Base-by-base conservation (phyloP, 2,113 vertebrate genomes). In the Charina bottae region DNA sequence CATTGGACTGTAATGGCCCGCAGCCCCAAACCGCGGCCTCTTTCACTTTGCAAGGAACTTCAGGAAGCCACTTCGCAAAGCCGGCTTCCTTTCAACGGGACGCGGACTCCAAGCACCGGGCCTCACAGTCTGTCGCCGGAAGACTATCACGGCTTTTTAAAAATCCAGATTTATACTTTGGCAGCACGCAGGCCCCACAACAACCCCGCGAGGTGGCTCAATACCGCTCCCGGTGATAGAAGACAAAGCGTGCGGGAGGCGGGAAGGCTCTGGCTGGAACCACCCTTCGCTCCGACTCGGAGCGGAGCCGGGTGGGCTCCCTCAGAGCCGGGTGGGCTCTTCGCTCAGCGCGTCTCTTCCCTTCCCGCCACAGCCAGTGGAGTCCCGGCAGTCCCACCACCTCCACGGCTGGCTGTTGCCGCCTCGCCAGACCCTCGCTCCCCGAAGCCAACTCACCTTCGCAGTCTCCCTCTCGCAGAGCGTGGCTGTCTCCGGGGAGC, bases 391-490 rank as follows among this genome's bases (percentile, higher is more conserved):
- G 33, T 21, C 72, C 72, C 17, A 7, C 33, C 15, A 42, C 17
- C 2, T 42, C 72, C 72, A 21, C 17, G 15, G 2, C 33, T 42
- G 72, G 33, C 23, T 85, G 1, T 15, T 49, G 72, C 49, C 42
- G 12, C 24, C 49, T 7, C 28, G 1, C 84, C 49, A 49, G 10
- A 54, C 26, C 6, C n/a, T 33, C 55, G 9, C 17, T 58, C 86
- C 11, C 37, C 21, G 26, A 17, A 19, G 13, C 91, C 90, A 3
- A 58, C 98, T 96, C 97, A 99, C 99, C 99, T 98, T 99, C 99
- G 96, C 99, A 99, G 4, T 99, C 98, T 89, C 98, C 98, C 4
- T 98, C 98, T 26, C 97, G 98, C 92, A 99, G 95, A 60, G 98
- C 97, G 91, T 96, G 97, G 42, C 92, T 83, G 5, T 93, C 84